Conservation (phyloP, 1,140 invertebrate species). For the Apis cerana region DNA sequence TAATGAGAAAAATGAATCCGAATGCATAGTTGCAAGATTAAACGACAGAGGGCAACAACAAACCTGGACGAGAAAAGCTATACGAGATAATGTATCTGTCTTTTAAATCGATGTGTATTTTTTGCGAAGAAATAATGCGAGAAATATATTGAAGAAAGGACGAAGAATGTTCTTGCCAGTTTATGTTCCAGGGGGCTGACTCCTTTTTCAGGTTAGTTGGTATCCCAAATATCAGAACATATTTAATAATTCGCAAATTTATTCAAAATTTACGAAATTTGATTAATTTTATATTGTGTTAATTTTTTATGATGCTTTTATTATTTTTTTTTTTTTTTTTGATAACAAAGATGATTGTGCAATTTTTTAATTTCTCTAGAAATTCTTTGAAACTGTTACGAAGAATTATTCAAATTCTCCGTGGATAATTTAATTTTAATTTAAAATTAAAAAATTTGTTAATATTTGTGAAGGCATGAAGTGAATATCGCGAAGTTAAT, state of each 20-base stretch:
- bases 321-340: not conserved
- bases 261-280: not conserved
- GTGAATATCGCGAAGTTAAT: not conserved
- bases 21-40: not conserved
- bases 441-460: not conserved
- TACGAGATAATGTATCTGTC: slow-evolving; percentile 27
- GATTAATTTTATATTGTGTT: not conserved
- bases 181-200: slow-evolving; percentile 26
- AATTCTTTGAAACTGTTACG: not conserved
- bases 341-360: slow-evolving; percentile 2
- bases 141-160: slow-evolving; percentile 16
- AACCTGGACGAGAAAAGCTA: slow-evolving; percentile 1
- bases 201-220: slow-evolving; percentile 9
- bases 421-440: not conserved
- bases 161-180: slow-evolving; percentile 36
- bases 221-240: not conserved
- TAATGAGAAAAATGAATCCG: slow-evolving; percentile 16
- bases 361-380: not conserved
- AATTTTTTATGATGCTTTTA: not conserved
- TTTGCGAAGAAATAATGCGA: slow-evolving; percentile 7
- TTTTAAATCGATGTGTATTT: slow-evolving; percentile 35
- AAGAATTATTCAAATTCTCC: not conserved
- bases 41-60: not conserved
- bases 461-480: not conserved
- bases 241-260: not conserved